phyloP scores from a whole-genome alignment of 2,113 vertebrate species.

The Sorex fumeus region DNA sequence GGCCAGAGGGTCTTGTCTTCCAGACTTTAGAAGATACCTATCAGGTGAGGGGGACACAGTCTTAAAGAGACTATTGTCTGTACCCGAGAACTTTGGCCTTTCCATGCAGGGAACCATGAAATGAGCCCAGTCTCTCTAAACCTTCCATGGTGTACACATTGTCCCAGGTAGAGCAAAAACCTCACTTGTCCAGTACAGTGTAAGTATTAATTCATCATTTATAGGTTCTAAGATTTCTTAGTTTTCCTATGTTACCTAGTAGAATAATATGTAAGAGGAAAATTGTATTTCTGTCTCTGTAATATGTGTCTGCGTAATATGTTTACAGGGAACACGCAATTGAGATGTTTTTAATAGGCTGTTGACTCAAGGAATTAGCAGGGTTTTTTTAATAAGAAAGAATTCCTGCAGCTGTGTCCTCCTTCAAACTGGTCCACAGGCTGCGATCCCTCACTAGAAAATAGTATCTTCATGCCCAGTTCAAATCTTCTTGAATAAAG shows the following conservation, averaged over 20 bases:
- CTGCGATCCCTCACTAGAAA: neutral
- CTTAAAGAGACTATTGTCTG: neutral
- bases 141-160: neutral
- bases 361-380: neutral
- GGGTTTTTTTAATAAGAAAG: neutral
- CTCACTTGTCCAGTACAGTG: neutral
- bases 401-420: neutral
- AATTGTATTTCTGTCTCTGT: neutral
- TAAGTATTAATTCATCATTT: neutral
- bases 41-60: too few species aligned
- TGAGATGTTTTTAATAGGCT: conserved; percentile 9
- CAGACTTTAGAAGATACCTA: neutral
- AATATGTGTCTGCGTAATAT: neutral
- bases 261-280: neutral
- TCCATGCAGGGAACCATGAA: neutral
- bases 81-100: neutral
- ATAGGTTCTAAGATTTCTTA: neutral
- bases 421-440: too few species aligned
- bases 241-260: neutral
- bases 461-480: neutral
- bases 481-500: conserved; percentile 44
- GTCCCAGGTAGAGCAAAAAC: neutral
- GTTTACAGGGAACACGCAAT: neutral
- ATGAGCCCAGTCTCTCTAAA: neutral
- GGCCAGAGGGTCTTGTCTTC: neutral